Conservation (phyloP, 2,797 vertebrate species). For the Periophthalmus magnuspinnatus region DNA sequence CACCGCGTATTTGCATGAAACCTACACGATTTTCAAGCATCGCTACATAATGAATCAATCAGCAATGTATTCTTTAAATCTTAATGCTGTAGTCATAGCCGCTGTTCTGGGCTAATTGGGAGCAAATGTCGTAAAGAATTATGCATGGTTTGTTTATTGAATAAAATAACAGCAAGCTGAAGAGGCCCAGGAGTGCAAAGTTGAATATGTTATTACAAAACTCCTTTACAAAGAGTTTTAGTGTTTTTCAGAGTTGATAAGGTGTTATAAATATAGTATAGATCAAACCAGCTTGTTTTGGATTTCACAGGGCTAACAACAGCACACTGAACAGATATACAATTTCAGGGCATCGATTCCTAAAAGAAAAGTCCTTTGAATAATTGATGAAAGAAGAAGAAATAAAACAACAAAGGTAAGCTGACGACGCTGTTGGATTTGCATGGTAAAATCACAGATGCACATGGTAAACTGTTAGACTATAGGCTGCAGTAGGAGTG, state of each 20-base stretch:
- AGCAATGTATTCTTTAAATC: neutral
- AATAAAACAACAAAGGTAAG: neutral
- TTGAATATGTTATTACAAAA: slow-evolving; percentile 3
- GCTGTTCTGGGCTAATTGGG: slow-evolving; percentile 5
- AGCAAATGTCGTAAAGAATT: neutral
- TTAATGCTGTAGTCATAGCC: neutral
- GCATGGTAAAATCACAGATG: neutral
- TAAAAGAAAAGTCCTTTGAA: neutral
- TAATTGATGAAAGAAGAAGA: neutral
- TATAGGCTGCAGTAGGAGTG: neutral
- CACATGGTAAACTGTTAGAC: neutral
- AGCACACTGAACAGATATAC: neutral
- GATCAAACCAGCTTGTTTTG: neutral
- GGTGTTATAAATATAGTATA: neutral
- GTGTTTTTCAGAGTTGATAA: neutral
- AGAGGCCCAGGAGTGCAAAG: neutral
- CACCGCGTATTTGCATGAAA: slow-evolving; percentile 16
- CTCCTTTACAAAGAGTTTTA: neutral
- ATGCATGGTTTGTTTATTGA: slow-evolving; percentile 1
- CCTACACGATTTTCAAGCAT: neutral
- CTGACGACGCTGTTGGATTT: neutral
- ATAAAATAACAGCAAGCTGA: slow-evolving; percentile 1
- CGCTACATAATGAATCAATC: slow-evolving; percentile 26
- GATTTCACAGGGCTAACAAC: neutral
- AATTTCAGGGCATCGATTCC: neutral